These are phyloP conservation scores for Gortyna flavago DNA, from an alignment of 2,888 invertebrate genomes.

Conservation along the genomic window DNA sequence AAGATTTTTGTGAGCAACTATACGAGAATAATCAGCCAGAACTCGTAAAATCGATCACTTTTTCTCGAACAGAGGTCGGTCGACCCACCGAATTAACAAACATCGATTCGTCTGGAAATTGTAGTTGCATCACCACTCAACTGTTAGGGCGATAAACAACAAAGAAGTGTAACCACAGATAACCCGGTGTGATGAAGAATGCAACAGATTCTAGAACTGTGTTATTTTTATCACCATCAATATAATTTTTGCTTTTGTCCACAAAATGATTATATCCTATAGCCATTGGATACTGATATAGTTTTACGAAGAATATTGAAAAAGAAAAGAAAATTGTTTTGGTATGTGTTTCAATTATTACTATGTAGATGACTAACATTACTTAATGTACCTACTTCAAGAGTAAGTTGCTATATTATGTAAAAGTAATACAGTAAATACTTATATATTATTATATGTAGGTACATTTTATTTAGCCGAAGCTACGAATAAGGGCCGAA, in stretches of 20 bases:
- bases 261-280: not conserved
- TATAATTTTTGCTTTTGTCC: not conserved
- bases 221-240: not conserved
- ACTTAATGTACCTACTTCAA: not conserved
- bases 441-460: too few relatives aligned
- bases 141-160: slow-evolving; percentile 3
- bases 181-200: not conserved
- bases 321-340: not conserved
- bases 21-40: not conserved
- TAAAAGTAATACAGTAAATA: not conserved
- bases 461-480: too few relatives aligned
- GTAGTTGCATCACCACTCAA: slow-evolving; percentile 18
- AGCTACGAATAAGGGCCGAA: too few relatives aligned
- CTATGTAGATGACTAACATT: not conserved
- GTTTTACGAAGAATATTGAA: not conserved
- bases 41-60: slow-evolving; percentile 2
- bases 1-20: not conserved
- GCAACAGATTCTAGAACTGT: not conserved
- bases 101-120: slow-evolving; percentile 42
- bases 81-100: slow-evolving; percentile 9
- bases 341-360: not conserved
- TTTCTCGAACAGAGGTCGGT: slow-evolving; percentile 9
- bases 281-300: not conserved
- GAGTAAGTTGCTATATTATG: not conserved
- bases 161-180: not conserved